Evolutionary conservation across 2,888 invertebrate genomes (phyloP), one percentile per base, ranked within the genome.

Genomic region (Antheraea assamensis): DNA sequence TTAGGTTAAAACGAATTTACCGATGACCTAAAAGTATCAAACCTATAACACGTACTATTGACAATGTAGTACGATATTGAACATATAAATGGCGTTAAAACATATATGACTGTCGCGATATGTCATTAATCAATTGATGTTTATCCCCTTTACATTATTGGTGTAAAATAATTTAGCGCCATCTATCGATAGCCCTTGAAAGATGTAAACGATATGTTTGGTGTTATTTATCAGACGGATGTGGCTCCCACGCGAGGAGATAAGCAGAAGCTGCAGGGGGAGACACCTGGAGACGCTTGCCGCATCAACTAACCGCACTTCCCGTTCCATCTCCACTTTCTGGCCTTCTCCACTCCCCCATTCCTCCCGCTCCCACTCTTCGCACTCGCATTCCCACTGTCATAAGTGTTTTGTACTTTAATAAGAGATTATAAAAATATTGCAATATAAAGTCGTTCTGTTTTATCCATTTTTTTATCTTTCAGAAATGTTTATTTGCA

Each of bases 301-400:
- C 75, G 84, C 0, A 87, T 87, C 17, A 81, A 85, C 27, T 87
- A 82, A 83, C 35, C 13, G 4, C 70, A n/a, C 19, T 24, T 2
- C 17, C 24, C 42, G 10, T 0, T 42, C 42, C 7, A 3, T 7
- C 42, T 42, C 4, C 42, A 42, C 13, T 42, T 42, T 42, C 42
- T 42, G 42, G 42, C 13, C 27, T n/a, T 47, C 49, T 15, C 49
- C 19, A 15, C 19, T 19, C 49, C 52, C 19, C 52, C 21, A 19
- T 3, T 8, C 10, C n/a, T 5, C n/a, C 49, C 19, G 17, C 5
- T 52, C 52, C 17, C 52, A 21, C 52, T 5, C 52, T 13, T 42
- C 35, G 13, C 42, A 42, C 7, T 52, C 21, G 19, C 52, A 19
- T 21, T 52, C 5, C 21, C 21, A 52, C 52, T 52, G 5, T n/a